A percentile compares a stretch with the other conserved stretches of the same genome.
Conservation (phyloP, 2,113 vertebrate species). For the Sebastes schlegelii region DNA sequence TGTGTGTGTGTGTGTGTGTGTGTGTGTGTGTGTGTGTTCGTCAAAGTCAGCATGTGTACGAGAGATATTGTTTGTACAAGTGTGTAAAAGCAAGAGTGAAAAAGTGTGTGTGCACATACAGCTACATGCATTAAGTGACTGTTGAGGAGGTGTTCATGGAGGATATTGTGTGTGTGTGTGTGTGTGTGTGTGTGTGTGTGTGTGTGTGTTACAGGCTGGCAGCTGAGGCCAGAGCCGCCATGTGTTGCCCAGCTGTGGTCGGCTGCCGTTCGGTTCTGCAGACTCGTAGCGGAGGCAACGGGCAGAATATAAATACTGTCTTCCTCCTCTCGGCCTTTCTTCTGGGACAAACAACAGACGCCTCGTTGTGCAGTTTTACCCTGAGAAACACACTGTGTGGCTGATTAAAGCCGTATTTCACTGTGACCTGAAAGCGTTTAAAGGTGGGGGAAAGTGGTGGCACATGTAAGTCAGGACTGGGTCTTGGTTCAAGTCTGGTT, state of each 20-base stretch:
- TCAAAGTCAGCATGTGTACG: background rate
- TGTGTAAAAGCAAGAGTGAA: slow-evolving; percentile 35
- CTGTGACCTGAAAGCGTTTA: slow-evolving; percentile 8
- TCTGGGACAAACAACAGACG: slow-evolving; percentile 48
- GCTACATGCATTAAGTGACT: background rate
- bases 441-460: background rate
- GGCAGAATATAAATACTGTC: slow-evolving; percentile 69
- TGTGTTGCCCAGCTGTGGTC: slow-evolving; percentile 80
- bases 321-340: slow-evolving; percentile 53
- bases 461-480: background rate
- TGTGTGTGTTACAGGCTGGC: slow-evolving; percentile 43
- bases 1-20: slow-evolving; percentile 16
- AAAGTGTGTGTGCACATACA: background rate
- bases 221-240: slow-evolving; percentile 61
- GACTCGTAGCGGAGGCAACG: slow-evolving; percentile 16
- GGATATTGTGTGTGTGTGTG: slow-evolving; percentile 14
- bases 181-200: slow-evolving; percentile 40
- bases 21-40: slow-evolving; percentile 16
- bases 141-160: background rate
- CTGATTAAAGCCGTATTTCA: slow-evolving; percentile 44
- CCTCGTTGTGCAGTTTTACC: slow-evolving; percentile 26
- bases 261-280: slow-evolving; percentile 35
- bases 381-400: slow-evolving; percentile 28
- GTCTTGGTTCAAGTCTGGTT: background rate
- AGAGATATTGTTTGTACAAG: slow-evolving; percentile 51